These are phyloP conservation scores for Druon quercuslanigerum DNA, from an alignment of 1,140 invertebrate species.

Conservation along the genomic window DNA sequence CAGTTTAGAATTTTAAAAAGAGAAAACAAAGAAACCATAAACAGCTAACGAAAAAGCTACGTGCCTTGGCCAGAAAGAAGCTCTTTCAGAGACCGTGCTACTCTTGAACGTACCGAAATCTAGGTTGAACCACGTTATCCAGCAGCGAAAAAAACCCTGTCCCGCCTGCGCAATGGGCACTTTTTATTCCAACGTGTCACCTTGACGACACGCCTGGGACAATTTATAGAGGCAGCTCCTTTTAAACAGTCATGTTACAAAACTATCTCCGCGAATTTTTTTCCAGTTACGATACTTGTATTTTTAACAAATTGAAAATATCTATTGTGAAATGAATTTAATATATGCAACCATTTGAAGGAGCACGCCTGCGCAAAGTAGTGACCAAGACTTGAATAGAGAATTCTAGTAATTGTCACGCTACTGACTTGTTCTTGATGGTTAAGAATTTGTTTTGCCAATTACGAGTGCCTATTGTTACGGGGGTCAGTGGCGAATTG, in stretches of 20 bases:
- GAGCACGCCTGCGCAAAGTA: too few relatives aligned
- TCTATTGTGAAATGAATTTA: too few relatives aligned
- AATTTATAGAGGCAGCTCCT: slow-evolving; percentile 29
- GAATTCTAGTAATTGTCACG: too few relatives aligned
- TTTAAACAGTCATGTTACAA: slow-evolving; percentile 28
- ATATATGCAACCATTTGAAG: too few relatives aligned
- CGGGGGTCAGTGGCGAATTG: slow-evolving; percentile 62
- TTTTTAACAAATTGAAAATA: not conserved
- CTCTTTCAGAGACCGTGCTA: slow-evolving; percentile 71
- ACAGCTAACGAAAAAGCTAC: slow-evolving; percentile 53
- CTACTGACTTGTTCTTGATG: not conserved
- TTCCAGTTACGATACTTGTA: not conserved
- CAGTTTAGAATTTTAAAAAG: slow-evolving; percentile 34
- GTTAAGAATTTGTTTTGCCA: slow-evolving; percentile 30
- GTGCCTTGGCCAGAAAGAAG: slow-evolving; percentile 59
- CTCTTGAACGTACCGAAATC: slow-evolving; percentile 69
- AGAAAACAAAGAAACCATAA: slow-evolving; percentile 37
- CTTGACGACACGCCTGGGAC: slow-evolving; percentile 25
- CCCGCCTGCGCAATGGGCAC: slow-evolving; percentile 70
- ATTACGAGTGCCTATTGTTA: slow-evolving; percentile 68
- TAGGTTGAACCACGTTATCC: slow-evolving; percentile 71
- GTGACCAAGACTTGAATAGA: too few relatives aligned
- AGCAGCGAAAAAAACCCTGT: slow-evolving; percentile 63
- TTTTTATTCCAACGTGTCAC: slow-evolving; percentile 29
- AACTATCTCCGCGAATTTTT: slow-evolving; percentile 2